A percentile compares a stretch with the other conserved stretches of the same genome.
Conservation (phyloP, 2,797 vertebrate genomes). For the Heteromormyrus szaboi region DNA sequence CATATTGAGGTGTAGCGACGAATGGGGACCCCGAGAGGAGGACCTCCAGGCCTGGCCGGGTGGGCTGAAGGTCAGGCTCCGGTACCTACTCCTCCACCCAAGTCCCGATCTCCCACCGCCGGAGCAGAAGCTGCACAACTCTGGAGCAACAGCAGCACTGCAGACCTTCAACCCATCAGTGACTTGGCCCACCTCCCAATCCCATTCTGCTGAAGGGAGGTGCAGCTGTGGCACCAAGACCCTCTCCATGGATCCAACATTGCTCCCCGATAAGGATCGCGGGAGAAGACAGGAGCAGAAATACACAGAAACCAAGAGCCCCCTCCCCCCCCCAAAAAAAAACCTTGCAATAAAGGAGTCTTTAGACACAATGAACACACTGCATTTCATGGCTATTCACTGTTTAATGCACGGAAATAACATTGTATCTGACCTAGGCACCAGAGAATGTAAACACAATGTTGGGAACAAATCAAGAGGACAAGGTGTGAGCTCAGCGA, state of each 20-base stretch:
- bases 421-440: conserved; percentile 83
- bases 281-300: not conserved
- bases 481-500: conserved; percentile 37
- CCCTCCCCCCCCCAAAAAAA: not conserved
- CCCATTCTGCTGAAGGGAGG: not conserved
- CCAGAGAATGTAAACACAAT: conserved; percentile 94
- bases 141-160: not conserved
- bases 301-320: not conserved
- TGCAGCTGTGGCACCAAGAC: not conserved
- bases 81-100: not conserved
- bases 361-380: conserved; percentile 57
- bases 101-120: not conserved
- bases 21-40: not conserved
- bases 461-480: conserved; percentile 85
- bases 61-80: not conserved
- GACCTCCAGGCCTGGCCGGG: not conserved
- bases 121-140: not conserved
- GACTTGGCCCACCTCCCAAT: not conserved
- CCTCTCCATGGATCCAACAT: not conserved
- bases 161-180: not conserved
- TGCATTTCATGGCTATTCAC: conserved; percentile 62
- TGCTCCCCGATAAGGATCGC: not conserved
- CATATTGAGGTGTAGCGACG: conserved; percentile 82
- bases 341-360: conserved; percentile 42
- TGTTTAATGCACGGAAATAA: conserved; percentile 82